phyloP scores from a whole-genome alignment of 2,888 invertebrate genomes.

The Sarcophaga subvicina region DNA sequence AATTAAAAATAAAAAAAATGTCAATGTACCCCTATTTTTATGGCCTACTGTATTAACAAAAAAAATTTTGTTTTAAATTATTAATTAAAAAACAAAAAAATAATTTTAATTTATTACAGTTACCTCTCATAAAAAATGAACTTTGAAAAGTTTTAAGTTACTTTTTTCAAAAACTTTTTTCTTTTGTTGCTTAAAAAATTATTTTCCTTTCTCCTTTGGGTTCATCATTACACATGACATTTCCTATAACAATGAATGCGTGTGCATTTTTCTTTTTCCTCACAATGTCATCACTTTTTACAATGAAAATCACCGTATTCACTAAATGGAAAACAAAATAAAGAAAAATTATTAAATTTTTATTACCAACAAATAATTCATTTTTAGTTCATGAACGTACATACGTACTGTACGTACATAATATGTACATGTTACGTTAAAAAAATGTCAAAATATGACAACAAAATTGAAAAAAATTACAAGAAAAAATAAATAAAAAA shows the following conservation, averaged over 20 bases:
- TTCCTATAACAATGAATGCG: constrained; percentile 12
- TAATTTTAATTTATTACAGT: too few relatives aligned
- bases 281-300: constrained; percentile 19
- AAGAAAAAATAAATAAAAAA: background rate
- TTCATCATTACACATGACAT: too few relatives aligned
- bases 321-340: background rate
- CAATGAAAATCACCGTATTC: constrained; percentile 25
- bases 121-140: too few relatives aligned
- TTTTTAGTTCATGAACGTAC: constrained; percentile 54
- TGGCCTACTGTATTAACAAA: too few relatives aligned
- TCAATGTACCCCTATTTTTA: too few relatives aligned
- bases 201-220: background rate
- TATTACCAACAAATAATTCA: constrained; percentile 42
- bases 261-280: background rate
- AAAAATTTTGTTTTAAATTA: too few relatives aligned
- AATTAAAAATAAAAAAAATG: too few relatives aligned
- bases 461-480: background rate
- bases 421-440: too few relatives aligned
- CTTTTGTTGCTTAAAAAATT: background rate
- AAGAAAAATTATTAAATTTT: constrained; percentile 42
- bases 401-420: background rate
- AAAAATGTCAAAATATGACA: background rate
- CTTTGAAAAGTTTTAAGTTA: too few relatives aligned
- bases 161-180: too few relatives aligned
- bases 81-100: too few relatives aligned